Percentiles rank a stretch among this genome's conserved stretches.
Conservation (phyloP, 2,797 vertebrate species). For the Lemur catta region DNA sequence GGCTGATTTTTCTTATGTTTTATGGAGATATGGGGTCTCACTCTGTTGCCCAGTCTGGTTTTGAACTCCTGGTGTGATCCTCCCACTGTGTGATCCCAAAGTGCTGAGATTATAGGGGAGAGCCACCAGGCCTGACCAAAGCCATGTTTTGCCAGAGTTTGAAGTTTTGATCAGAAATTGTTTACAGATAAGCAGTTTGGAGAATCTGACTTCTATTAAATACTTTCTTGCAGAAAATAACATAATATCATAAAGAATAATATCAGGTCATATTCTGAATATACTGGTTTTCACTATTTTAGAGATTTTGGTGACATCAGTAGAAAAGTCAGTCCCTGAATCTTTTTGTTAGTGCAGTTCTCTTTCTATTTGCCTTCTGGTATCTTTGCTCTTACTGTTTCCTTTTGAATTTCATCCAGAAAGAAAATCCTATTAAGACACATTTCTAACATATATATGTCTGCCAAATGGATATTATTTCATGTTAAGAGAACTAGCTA, state of each 20-base stretch:
- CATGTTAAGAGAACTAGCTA: not conserved
- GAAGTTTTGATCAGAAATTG: too few species aligned
- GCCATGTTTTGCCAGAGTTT: too few species aligned
- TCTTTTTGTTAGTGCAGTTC: not conserved
- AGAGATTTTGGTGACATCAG: not conserved
- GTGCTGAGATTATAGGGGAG: too few species aligned
- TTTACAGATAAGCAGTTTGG: too few species aligned
- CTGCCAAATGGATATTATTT: not conserved
- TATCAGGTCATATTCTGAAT: not conserved
- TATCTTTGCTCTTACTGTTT: not conserved
- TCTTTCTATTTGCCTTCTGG: not conserved
- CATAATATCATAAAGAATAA: not conserved
- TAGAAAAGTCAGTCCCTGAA: not conserved
- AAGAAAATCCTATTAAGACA: not conserved
- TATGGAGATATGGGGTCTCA: too few species aligned
- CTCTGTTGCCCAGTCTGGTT: too few species aligned
- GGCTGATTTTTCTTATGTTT: too few species aligned
- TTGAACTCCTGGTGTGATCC: too few species aligned
- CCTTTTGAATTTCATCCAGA: not conserved
- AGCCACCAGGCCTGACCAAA: too few species aligned
- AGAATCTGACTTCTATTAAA: too few species aligned
- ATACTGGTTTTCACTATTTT: not conserved
- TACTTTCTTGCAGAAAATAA: too few species aligned
- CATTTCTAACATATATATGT: not conserved
- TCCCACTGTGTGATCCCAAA: too few species aligned